These are phyloP conservation scores for Centruroides vittatus DNA, from an alignment of 1,140 invertebrate genomes.

Conservation along the genomic window DNA sequence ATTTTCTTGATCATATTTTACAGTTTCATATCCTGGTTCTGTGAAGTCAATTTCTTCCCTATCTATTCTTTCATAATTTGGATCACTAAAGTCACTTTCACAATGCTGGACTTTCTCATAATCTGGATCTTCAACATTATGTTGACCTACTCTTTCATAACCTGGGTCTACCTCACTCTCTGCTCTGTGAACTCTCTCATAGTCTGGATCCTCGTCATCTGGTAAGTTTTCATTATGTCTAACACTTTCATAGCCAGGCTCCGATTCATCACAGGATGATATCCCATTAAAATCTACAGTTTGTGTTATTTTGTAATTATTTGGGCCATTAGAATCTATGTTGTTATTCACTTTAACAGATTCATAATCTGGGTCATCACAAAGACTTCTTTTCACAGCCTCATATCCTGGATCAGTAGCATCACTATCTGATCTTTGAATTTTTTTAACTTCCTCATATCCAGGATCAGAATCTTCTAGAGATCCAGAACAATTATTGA, in stretches of 20 bases:
- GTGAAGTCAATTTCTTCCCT: too few relatives aligned
- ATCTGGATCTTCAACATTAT: background rate
- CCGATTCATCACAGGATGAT: too few relatives aligned
- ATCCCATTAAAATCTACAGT: too few relatives aligned
- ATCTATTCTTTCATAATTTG: background rate
- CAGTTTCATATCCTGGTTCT: too few relatives aligned
- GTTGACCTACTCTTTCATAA: slow-evolving; percentile 10
- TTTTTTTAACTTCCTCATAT: slow-evolving; percentile 12
- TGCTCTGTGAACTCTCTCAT: slow-evolving; percentile 12
- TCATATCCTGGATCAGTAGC: slow-evolving; percentile 14
- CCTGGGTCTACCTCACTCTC: slow-evolving; percentile 14
- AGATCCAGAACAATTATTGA: too few relatives aligned
- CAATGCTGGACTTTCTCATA: background rate
- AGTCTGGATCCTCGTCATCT: slow-evolving; percentile 8
- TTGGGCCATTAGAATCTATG: too few relatives aligned
- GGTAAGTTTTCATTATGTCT: slow-evolving; percentile 4
- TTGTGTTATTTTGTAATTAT: too few relatives aligned
- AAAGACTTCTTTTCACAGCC: slow-evolving; percentile 3
- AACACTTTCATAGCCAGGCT: slow-evolving; percentile 8
- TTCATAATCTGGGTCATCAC: slow-evolving; percentile 10
- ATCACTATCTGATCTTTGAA: slow-evolving; percentile 8
- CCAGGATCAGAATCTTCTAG: slow-evolving; percentile 6
- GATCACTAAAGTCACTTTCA: background rate
- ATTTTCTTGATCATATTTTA: too few relatives aligned
- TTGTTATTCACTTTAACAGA: background rate